Evolutionary conservation across 1,140 invertebrate species (phyloP).

Genomic region (Drosophila kohkoa): DNA sequence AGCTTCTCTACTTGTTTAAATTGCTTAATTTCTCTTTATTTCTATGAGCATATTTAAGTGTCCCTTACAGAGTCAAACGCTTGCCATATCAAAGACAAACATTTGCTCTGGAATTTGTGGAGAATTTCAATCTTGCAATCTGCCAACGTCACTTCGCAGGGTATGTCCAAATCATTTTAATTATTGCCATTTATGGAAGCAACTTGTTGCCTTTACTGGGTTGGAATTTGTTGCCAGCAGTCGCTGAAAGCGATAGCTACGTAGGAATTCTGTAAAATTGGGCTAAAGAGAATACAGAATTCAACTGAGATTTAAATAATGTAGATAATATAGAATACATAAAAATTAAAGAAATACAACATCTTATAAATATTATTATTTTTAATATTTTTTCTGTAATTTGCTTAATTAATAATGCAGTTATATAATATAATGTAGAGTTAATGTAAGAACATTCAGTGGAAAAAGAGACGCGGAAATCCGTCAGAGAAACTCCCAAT

Average conservation of each 20-base stretch:
- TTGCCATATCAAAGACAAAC: background rate
- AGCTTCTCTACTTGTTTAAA: too few relatives aligned
- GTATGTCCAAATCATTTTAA: slow-evolving; percentile 3
- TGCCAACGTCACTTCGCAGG: background rate
- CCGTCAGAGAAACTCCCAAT: background rate
- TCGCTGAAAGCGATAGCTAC: background rate
- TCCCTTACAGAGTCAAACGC: too few relatives aligned
- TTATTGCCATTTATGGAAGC: background rate
- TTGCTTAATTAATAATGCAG: too few relatives aligned
- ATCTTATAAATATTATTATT: background rate
- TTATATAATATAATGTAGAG: too few relatives aligned
- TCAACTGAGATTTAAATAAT: background rate
- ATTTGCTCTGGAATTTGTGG: background rate
- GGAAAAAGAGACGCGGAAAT: background rate
- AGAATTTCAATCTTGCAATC: background rate
- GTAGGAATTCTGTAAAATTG: background rate
- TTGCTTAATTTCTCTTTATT: too few relatives aligned
- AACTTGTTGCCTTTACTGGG: background rate
- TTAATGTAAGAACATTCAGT: background rate
- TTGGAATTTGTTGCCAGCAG: background rate
- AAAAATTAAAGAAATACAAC: too few relatives aligned
- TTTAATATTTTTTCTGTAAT: background rate
- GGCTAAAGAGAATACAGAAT: background rate
- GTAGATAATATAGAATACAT: background rate
- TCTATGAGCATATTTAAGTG: too few relatives aligned